Evolutionary conservation across 1,140 invertebrate species (phyloP), one percentile per base, ranked within the genome.

Genomic region (Zaprionus taronus): DNA sequence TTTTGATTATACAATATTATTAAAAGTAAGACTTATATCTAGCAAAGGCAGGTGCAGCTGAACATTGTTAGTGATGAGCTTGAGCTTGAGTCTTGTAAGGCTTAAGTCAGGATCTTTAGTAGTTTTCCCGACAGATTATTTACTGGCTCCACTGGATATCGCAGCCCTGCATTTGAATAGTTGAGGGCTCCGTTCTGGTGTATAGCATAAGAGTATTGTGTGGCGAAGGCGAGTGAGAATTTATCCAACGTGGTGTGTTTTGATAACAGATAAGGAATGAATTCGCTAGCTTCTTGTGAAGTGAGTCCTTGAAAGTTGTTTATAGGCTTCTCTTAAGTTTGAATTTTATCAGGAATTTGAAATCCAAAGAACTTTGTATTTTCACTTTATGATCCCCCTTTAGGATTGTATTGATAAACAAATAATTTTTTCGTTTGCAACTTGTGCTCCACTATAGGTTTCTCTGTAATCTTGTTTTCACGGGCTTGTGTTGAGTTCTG

Each of bases 171-270:
- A 34, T 34, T 34, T 34, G 9, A 22, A 9, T 58, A 56, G 6
- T 31, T 24, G 6, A 41, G 22, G 12, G 11, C 6, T 57, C 15
- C 26, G 14, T 53, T 60, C 4, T 55, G 47, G 11, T 4, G 12
- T 7, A 53, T 22, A 55, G 34, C 26, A 60, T 77, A 34, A 11
- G 55, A 24, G 34, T 55, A 9, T n/a, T 53, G 22, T 6, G 31
- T 31, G 11, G 26, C 26, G 17, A 14, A 6, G 7, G 2, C 15
- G 1, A 61, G 17, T 1, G 47, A 12, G 53, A 17, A 20, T 20
- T 61, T 20, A 17, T 77, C 78, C 78, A 80, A 78, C 44, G 7
- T 62, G 74, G 20, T 38, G 44, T 20, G 14, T 24, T 55, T 24
- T 49, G 4, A 3, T 14, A 56, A 34, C 57, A 28, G 65, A n/a